Evolutionary conservation across 1,140 invertebrate species (phyloP), one percentile per base, ranked within the genome.

Genomic region (Gonatopus flavifemur): DNA sequence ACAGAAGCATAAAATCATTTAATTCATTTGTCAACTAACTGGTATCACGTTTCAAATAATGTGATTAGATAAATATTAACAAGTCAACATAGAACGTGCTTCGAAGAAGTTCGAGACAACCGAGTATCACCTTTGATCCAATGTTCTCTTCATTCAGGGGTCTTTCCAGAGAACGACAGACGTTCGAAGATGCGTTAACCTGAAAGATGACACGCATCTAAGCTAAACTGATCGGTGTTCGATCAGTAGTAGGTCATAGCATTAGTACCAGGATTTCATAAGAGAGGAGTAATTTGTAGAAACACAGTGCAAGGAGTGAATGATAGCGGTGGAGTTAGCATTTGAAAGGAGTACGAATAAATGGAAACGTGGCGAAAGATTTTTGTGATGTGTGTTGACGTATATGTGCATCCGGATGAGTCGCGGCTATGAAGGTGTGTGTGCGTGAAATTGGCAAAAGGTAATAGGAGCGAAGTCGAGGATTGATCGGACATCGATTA

Each of bases 271-370:
- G 74, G 72, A 44, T 48, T 46, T 64, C 67, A 77, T 74, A 57
- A 72, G 54, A 48, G 52, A 57, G 44, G 51, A 70, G 62, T 63
- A 70, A 75, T 77, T 72, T 75, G 55, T 63, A 69, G 69, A 72
- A 73, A 70, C 59, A 45, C 54, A 45, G 64, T 76, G 70, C 67
- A 75, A 75, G 74, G 74, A 76, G 70, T 69, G 66, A 74, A 77
- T 74, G 58, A 76, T 64, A 48, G 54, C 30, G 49, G 69, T 76
- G 65, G 73, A 77, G 74, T 76, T 76, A 62, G 55, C 57, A 49
- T 62, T 58, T 52, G 41, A 59, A 64, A 63, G 59, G 65, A 67
- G 44, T 39, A 43, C 31, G 49, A 51, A 40, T 7, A 44, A 32
- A 19, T 12, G n/a, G 24, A 40, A 15, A 19, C 13, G 15, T 12